A percentile compares a stretch with the other conserved stretches of the same genome.
These are phyloP conservation scores for Sylvia borin DNA, from an alignment of 2,797 vertebrate genomes.

Conservation along the genomic window DNA sequence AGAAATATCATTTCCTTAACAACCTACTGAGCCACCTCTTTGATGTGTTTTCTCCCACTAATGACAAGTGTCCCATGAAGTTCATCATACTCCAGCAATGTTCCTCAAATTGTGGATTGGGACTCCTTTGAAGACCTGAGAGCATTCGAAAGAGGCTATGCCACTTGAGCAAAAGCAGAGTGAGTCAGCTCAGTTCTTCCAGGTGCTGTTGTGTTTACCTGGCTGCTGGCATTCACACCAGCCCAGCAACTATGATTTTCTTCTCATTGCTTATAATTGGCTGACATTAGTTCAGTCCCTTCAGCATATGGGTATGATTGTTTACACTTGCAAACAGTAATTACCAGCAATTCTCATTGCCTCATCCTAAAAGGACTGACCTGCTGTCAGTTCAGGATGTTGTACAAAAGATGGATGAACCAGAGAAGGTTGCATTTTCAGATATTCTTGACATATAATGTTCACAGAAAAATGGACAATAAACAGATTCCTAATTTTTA, in stretches of 20 bases:
- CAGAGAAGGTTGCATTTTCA: neutral
- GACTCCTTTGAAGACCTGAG: slow-evolving; percentile 9
- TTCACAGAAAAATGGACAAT: neutral
- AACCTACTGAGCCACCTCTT: neutral
- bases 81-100: neutral
- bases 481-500: neutral
- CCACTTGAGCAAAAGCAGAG: slow-evolving; percentile 7
- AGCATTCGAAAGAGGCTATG: neutral
- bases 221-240: neutral
- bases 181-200: slow-evolving; percentile 29
- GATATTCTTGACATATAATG: neutral
- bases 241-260: slow-evolving; percentile 12
- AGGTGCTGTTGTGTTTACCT: neutral
- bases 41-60: neutral
- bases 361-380: neutral
- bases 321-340: slow-evolving; percentile 28
- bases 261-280: slow-evolving; percentile 41
- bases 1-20: neutral
- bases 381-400: neutral
- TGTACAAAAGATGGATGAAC: neutral
- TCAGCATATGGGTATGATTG: neutral
- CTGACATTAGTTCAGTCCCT: slow-evolving; percentile 18
- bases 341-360: neutral
- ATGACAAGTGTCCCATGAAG: neutral
- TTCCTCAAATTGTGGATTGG: neutral